Base-by-base conservation (phyloP, 2,888 invertebrate species). In the Mimachlamys varia region DNA sequence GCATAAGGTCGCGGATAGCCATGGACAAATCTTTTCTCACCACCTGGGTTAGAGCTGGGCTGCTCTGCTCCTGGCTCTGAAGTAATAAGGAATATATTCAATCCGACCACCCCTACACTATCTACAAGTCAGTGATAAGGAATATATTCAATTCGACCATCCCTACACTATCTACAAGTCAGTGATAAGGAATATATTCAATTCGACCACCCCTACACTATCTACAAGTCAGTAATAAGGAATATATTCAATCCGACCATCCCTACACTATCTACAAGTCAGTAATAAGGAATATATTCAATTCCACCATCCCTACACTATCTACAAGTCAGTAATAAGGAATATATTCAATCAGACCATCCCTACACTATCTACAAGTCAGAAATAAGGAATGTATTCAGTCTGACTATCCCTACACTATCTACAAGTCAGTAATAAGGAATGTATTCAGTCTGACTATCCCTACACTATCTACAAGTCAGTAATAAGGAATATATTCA, bases 1-100 rank as follows among this genome's bases (percentile, higher is more conserved):
- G 98, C 94, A 99, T 98, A 50, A 99, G 97, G 96, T 99, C 99
- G 94, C 99, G 97, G 92, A 99, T 97, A 89, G 99, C 98, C n/a
- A 98, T 97, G 27, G 99, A 98, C 90, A 99, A 97, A 95, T 99
- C 98, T 97, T 99, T 99, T 53, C 99, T 97, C 10, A 99, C 99
- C 88, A 98, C 98, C 38, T 98, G 98, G 0, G 99, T 98, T 89
- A 99, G 96, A 93, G 98, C 98, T 92, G 98, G 95, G 91, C 96
- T 96, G 91, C 95, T 95, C 93, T 94, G 95, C 49, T 95, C 94
- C 55, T 93, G 93, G 87, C 92, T 92, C 94, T 94, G 89, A 33
- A 89, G 55, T 19, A 50, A 89, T 55, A 53, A 88, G n/a, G 62
- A 76, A n/a, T 12, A 89, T 89, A 33, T 89, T 19, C 33, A 19